Percentiles rank a stretch among this genome's conserved stretches.
Conservation (phyloP, 2,113 vertebrate genomes). For the Fregetta grallaria region DNA sequence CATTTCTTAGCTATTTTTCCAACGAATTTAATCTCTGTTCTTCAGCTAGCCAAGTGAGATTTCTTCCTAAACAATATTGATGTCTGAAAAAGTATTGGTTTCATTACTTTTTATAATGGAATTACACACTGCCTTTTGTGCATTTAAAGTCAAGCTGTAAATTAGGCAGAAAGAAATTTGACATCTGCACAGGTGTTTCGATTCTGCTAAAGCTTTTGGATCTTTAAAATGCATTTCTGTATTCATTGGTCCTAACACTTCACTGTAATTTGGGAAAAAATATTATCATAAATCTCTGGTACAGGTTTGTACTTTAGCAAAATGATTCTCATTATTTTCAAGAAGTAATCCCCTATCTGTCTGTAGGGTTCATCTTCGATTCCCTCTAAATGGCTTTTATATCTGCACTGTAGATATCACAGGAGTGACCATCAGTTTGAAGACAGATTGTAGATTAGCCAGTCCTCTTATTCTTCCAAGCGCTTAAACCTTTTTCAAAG, state of each 20-base stretch:
- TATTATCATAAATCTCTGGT: not conserved
- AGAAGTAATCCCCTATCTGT: not conserved
- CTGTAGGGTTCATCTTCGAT: not conserved
- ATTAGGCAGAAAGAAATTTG: slow-evolving; percentile 9
- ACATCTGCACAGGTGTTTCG: not conserved
- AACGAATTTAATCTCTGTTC: slow-evolving; percentile 16
- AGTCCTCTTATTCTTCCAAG: not conserved
- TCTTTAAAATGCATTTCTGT: slow-evolving; percentile 10
- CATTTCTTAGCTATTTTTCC: not conserved
- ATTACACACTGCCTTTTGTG: not conserved
- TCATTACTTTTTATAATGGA: slow-evolving; percentile 41
- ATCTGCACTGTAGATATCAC: not conserved
- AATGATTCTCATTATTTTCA: not conserved
- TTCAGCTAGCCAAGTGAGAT: not conserved
- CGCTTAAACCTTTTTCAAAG: not conserved
- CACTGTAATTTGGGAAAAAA: not conserved
- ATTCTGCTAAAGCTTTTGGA: not conserved
- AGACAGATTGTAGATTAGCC: not conserved
- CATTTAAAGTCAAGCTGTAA: slow-evolving; percentile 9
- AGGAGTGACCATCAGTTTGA: not conserved
- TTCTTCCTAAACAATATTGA: slow-evolving; percentile 12
- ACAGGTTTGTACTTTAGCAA: not conserved
- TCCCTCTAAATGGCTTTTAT: not conserved
- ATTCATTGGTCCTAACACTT: not conserved
- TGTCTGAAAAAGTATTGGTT: slow-evolving; percentile 8